These are phyloP conservation scores for Fratercula arctica DNA, from an alignment of 2,797 vertebrate species.

Conservation along the genomic window DNA sequence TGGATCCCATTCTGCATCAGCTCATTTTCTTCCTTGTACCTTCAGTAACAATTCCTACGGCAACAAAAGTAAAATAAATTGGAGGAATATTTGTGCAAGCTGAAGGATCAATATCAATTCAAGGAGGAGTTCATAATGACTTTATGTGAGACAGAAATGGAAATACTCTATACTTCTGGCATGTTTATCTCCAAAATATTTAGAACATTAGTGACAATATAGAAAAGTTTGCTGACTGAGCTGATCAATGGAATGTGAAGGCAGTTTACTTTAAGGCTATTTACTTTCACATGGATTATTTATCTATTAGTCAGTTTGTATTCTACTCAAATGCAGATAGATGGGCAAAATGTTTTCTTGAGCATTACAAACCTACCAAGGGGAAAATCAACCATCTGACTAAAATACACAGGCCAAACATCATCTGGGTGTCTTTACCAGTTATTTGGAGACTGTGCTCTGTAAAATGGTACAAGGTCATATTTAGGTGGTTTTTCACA, in stretches of 20 bases:
- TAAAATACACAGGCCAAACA: constrained; percentile 73
- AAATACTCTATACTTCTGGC: constrained; percentile 70
- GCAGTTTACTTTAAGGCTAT: constrained; percentile 81
- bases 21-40: constrained; percentile 54
- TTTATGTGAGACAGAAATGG: constrained; percentile 68
- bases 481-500: constrained; percentile 67
- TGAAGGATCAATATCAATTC: constrained; percentile 73
- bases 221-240: constrained; percentile 80
- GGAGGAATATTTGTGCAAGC: constrained; percentile 62
- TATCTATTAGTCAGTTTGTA: constrained; percentile 82
- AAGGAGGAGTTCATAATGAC: constrained; percentile 71
- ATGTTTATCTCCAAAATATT: constrained; percentile 78
- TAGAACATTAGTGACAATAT: constrained; percentile 75
- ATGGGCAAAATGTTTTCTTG: constrained; percentile 80
- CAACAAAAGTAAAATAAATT: constrained; percentile 67
- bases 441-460: constrained; percentile 75
- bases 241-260: constrained; percentile 83
- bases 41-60: constrained; percentile 60
- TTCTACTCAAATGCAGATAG: constrained; percentile 81
- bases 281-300: constrained; percentile 80
- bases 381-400: constrained; percentile 80
- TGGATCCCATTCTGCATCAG: constrained; percentile 52
- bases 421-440: constrained; percentile 75
- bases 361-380: constrained; percentile 77
- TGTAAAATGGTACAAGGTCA: constrained; percentile 75